phyloP scores from a whole-genome alignment of 64 coral and sea anemone species.

The Montipora capricornis region DNA sequence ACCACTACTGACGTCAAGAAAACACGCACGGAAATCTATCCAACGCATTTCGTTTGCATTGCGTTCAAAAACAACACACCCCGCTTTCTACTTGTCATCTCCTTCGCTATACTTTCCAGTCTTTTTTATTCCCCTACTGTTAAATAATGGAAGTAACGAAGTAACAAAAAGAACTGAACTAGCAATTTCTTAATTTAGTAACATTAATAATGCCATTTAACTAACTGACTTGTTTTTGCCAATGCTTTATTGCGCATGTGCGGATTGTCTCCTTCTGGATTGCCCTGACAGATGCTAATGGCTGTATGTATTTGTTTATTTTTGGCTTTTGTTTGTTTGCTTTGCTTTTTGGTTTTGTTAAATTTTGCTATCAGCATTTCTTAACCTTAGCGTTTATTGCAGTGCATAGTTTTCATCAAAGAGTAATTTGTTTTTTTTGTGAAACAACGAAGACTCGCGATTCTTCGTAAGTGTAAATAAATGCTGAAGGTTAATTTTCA shows the following conservation, averaged over 20 bases:
- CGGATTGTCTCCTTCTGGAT: constrained; percentile 4
- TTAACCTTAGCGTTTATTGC: not conserved
- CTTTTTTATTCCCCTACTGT: not conserved
- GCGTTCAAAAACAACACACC: not conserved
- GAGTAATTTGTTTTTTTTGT: not conserved
- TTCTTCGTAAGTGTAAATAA: too few species aligned
- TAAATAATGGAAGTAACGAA: not conserved
- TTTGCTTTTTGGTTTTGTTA: not conserved
- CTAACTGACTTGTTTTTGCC: constrained; percentile 59
- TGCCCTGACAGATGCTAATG: constrained; percentile 74
- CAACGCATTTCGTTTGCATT: not conserved
- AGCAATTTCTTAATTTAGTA: not conserved
- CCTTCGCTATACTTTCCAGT: not conserved
- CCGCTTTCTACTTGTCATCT: not conserved
- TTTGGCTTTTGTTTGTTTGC: constrained; percentile 11
- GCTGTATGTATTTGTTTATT: constrained; percentile 70
- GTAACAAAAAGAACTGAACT: not conserved
- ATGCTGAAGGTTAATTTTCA: too few species aligned
- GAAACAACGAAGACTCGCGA: too few species aligned
- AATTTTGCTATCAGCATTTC: not conserved
- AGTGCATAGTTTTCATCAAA: not conserved
- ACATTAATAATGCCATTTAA: constrained; percentile 24
- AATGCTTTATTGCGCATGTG: constrained; percentile 47
- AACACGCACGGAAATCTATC: too few species aligned
- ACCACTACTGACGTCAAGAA: too few species aligned